Percentiles rank a stretch among this genome's conserved stretches.
Conservation (phyloP, 1,140 invertebrate genomes). For the Calliphora vicina region DNA sequence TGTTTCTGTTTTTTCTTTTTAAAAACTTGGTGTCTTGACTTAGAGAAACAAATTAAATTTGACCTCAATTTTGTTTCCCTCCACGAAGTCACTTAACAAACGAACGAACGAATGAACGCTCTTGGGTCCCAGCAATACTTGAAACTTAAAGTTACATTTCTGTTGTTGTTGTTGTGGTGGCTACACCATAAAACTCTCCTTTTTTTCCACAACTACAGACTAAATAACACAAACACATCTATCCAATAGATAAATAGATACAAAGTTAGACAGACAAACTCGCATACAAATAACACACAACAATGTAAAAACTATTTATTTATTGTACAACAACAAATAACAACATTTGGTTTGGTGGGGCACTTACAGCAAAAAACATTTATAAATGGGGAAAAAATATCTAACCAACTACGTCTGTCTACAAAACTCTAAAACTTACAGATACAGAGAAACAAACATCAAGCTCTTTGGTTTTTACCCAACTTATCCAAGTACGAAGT, state of each 20-base stretch:
- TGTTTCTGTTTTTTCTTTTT: not conserved
- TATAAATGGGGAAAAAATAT: not conserved
- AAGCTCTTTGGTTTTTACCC: not conserved
- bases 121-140: not conserved
- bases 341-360: conserved; percentile 8
- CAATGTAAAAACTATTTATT: not conserved
- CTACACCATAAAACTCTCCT: not conserved
- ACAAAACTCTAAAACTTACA: not conserved
- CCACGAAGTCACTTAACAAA: not conserved
- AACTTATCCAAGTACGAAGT: not conserved
- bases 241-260: not conserved
- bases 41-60: conserved; percentile 9
- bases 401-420: too few species aligned
- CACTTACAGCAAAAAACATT: not conserved
- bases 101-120: too few species aligned
- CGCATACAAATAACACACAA: not conserved
- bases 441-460: not conserved
- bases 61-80: conserved; percentile 4
- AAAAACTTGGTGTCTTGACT: not conserved
- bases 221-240: not conserved
- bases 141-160: not conserved
- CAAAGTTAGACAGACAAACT: not conserved
- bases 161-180: not conserved
- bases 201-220: not conserved
- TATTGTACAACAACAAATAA: not conserved